Conservation (phyloP, 2,113 vertebrate genomes). For the Pteruthius melanotis region DNA sequence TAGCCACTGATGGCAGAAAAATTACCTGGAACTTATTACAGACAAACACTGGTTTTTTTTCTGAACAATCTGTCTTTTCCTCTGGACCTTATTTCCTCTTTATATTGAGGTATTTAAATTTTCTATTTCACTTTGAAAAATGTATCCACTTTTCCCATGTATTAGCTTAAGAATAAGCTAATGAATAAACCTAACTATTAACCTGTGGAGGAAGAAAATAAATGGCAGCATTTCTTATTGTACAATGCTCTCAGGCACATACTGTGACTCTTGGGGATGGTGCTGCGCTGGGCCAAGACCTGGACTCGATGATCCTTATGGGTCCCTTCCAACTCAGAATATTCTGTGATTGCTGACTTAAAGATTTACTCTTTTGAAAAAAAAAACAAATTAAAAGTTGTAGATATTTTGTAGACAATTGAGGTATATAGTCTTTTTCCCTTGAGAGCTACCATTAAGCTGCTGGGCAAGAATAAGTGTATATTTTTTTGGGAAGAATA, state of each 20-base stretch:
- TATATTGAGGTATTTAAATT: background rate
- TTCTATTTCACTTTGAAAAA: background rate
- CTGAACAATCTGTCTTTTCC: background rate
- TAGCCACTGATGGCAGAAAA: background rate
- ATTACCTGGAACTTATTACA: background rate
- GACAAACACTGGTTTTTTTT: background rate
- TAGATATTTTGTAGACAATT: background rate
- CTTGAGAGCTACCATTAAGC: background rate
- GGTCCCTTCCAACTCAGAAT: background rate
- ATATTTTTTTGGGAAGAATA: background rate
- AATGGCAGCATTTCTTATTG: background rate
- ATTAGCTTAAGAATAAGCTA: background rate
- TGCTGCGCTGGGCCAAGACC: background rate
- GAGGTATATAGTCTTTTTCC: background rate
- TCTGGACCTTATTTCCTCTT: background rate
- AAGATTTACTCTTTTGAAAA: background rate
- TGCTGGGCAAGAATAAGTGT: background rate
- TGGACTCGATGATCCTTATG: rapidly evolving
- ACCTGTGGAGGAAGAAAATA: background rate
- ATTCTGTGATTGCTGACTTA: background rate
- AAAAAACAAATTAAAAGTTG: background rate
- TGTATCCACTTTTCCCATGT: background rate
- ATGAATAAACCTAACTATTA: background rate
- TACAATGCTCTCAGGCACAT: background rate
- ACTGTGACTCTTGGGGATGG: background rate